phyloP scores from a whole-genome alignment of 1,140 invertebrate species.

The silkworm (Bombyx mori) region ASM3026992v2 NC_085130.1:19036501-19037000 shows the following conservation, averaged over 20 bases:
- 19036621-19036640: no score
- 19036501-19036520: no score
- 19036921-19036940: slow-evolving; percentile 52
- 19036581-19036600: no score
- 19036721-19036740: neutral
- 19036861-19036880: slow-evolving; percentile 43
- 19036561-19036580: no score
- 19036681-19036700: no score
- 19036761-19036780: neutral
- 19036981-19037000: no score
- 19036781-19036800: neutral
- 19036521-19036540: no score
- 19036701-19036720: neutral
- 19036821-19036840: neutral
- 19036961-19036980: neutral
- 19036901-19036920: slow-evolving; percentile 55
- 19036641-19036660: neutral
- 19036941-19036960: slow-evolving; percentile 15
- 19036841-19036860: slow-evolving; percentile 49
- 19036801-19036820: neutral
- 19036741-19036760: neutral
- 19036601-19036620: no score
- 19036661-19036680: neutral
- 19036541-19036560: no score
- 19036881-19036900: slow-evolving; percentile 46